Percentiles rank a stretch among this genome's conserved stretches.
These are phyloP conservation scores for Hylyphantes graminicola DNA, from an alignment of 1,140 invertebrate species.

Conservation along the genomic window DNA sequence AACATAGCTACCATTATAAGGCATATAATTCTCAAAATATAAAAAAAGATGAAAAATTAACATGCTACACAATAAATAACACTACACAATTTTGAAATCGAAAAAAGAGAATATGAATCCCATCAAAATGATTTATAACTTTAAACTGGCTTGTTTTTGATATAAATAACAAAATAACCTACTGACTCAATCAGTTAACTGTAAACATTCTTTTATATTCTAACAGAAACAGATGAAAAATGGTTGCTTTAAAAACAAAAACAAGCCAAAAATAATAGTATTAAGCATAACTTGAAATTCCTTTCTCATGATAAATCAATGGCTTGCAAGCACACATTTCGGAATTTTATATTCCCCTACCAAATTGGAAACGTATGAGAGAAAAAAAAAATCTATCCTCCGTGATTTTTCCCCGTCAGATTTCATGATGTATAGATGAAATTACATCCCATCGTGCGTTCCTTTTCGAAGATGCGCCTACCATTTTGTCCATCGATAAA, in stretches of 20 bases:
- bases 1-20: no score
- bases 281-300: conserved; percentile 4
- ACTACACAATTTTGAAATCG: no score
- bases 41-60: no score
- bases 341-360: conserved; percentile 28
- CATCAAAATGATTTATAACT: no score
- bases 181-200: no score
- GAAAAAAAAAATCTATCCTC: conserved; percentile 21
- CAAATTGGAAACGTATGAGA: conserved; percentile 20
- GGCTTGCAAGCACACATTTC: not conserved
- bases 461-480: conserved; percentile 20
- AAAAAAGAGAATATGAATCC: no score
- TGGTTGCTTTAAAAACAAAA: not conserved
- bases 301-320: conserved; percentile 23
- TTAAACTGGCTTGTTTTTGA: no score
- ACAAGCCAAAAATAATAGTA: not conserved
- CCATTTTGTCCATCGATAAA: conserved; percentile 24
- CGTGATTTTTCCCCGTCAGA: conserved; percentile 39
- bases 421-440: conserved; percentile 50
- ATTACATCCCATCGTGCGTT: conserved; percentile 39
- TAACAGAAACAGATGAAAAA: not conserved
- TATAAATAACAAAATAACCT: no score
- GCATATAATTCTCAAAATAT: no score
- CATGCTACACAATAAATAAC: no score
- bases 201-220: no score